Evolutionary conservation across 2,113 vertebrate genomes (phyloP).

Genomic region (Solea senegalensis): DNA sequence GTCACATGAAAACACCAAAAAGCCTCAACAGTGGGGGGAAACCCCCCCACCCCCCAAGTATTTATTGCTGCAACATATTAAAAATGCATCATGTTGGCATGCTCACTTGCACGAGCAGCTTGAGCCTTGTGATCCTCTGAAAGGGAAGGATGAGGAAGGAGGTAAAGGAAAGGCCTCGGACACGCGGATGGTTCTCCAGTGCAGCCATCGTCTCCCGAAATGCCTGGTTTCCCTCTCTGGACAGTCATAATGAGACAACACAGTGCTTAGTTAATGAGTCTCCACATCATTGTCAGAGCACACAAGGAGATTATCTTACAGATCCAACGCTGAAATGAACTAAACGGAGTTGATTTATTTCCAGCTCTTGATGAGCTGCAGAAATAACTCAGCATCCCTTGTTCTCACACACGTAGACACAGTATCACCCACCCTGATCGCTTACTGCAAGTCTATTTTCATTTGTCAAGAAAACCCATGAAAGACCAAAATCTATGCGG

Average conservation of each 20-base stretch:
- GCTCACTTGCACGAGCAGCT: constrained; percentile 92
- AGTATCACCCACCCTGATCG: too few species aligned
- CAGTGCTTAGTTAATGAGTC: too few species aligned
- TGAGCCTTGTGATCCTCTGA: constrained; percentile 97
- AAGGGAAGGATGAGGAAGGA: constrained; percentile 98
- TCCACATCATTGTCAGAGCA: too few species aligned
- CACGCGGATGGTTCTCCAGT: constrained; percentile 90
- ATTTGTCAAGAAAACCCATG: too few species aligned
- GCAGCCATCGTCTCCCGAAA: constrained; percentile 89
- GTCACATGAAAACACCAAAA: not conserved
- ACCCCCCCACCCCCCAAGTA: not conserved
- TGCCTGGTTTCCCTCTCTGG: constrained; percentile 89
- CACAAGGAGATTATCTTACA: too few species aligned
- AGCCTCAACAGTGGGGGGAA: not conserved
- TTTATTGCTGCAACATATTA: not conserved
- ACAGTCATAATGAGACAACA: not conserved
- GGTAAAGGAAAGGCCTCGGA: constrained; percentile 91
- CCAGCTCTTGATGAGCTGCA: too few species aligned
- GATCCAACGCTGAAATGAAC: too few species aligned
- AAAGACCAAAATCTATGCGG: too few species aligned
- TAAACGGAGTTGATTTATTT: too few species aligned
- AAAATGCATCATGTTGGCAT: not conserved
- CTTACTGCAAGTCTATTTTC: too few species aligned
- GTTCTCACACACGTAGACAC: too few species aligned
- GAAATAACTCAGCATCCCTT: too few species aligned